Evolutionary conservation across 2,888 invertebrate species (phyloP), one percentile per base, ranked within the genome.

Genomic region (Azorinus chamasolen): DNA sequence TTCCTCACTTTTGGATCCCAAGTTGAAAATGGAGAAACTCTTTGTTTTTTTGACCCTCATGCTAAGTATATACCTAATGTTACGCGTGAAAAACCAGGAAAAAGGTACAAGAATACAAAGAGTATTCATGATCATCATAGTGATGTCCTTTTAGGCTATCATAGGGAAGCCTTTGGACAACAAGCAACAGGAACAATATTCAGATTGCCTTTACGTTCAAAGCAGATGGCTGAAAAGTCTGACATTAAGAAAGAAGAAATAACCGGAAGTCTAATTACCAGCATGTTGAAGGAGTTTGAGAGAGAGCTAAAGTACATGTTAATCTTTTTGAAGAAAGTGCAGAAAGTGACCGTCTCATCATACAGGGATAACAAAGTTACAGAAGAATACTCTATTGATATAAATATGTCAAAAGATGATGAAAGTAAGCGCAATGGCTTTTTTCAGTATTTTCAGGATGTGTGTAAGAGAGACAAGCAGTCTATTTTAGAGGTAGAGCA

Each of bases 41-140:
- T 91, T 12, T 91, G 91, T 69, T 62, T 90, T 12, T 87, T 92
- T 74, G 91, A 92, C 74, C 91, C 91, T 2, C 83, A 89, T 58
- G 87, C 86, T 37, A 79, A 77, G 46, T 88, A 85, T 68, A 72
- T 90, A 5, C 88, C 88, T 2, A 24, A 18, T n/a, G 75, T 79
- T 16, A 62, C 51, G 1, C 41, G n/a, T 18, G 59, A 64, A 45
- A 63, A 55, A 32, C 84, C 84, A 18, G 85, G 85, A 24, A 75
- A 66, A 22, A 61, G 75, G 46, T 71, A 54, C 48, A 45, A 69
- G 16, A 68, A 88, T 41, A 18, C 79, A 10, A 10, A 57, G 18
- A 53, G 27, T 0, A 43, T 82, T 2, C 62, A 74, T 18, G 25
- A 45, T 12, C 12, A 55, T 1, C 41, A 65, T 24, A 65, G 63